Evolutionary conservation across 1,140 invertebrate genomes (phyloP).

Genomic region (Diabrotica undecimpunctata): DNA sequence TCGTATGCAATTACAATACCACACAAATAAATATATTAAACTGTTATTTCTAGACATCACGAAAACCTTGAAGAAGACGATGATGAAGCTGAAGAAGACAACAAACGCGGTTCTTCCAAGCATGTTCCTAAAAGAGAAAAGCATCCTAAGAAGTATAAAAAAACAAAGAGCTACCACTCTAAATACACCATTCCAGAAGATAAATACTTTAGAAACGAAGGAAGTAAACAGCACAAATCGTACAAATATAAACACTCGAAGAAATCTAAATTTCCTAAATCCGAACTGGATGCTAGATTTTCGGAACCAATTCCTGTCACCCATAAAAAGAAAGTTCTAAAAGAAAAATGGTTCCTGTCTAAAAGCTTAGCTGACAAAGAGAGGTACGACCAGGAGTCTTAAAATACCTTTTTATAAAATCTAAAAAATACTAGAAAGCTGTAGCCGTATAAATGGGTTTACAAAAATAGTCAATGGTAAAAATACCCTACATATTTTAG

Average conservation of each 20-base stretch:
- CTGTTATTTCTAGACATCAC: conserved; percentile 7
- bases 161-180: conserved; percentile 11
- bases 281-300: conserved; percentile 32
- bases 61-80: conserved; percentile 20
- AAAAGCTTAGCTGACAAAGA: conserved; percentile 22
- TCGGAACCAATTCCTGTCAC: conserved; percentile 37
- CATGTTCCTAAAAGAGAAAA: conserved; percentile 17
- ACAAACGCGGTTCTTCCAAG: conserved; percentile 20
- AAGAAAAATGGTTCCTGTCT: conserved; percentile 39
- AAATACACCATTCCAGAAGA: conserved; percentile 20
- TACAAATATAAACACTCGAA: conserved; percentile 23
- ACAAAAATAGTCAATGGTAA: too few species aligned
- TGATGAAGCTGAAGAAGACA: conserved; percentile 29
- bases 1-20: too few species aligned
- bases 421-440: too few species aligned
- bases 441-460: too few species aligned
- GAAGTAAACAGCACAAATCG: conserved; percentile 20
- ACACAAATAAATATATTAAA: neutral
- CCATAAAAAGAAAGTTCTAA: conserved; percentile 37
- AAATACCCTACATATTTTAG: too few species aligned
- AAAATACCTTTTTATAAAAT: neutral
- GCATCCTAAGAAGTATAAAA: conserved; percentile 22
- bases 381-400: conserved; percentile 1
- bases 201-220: conserved; percentile 12
- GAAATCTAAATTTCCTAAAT: conserved; percentile 14